Evolutionary conservation across 1,140 invertebrate species (phyloP), one percentile per base, ranked within the genome.

Genomic region (Semibalanus balanoides): DNA sequence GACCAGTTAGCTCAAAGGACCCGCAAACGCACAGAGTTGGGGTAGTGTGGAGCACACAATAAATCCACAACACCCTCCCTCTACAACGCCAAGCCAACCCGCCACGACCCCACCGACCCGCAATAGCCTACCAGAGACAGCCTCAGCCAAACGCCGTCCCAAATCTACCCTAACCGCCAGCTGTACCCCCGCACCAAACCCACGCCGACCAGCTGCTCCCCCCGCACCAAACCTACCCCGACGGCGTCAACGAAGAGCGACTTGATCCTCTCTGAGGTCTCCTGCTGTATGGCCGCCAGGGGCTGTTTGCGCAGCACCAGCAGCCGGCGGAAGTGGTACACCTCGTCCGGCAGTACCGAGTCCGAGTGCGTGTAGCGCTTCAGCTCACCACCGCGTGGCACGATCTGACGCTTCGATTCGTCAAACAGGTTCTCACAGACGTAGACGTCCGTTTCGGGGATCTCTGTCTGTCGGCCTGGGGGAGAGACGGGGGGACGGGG

Each of bases 361-460:
- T 89, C 87, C 64, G 90, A 91, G 80, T 96, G 91, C 31, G 78
- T 88, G 80, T 92, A 94, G 83, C 94, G 95, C 83, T 95, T 89
- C 73, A 94, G 83, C 7, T 90, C 92, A 28, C 90, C 83, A 83
- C 81, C 87, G 0, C 95, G 84, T 82, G 94, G 93, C 69, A 88
- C 87, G 25, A 94, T 88, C 71, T 92, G 86, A 78, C 91, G 89
- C 81, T 93, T 93, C 28, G 90, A 87, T 84, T 98, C 95, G 81
- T 96, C 92, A 82, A 97, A 98, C 75, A 93, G 87, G 0, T 91
- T 94, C 84, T 98, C 95, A 83, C 95, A 98, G 29, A 99, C 90
- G 82, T 89, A 99, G 9, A 98, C 88, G 85, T 99, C 95, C 75
- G 88, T 87, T 84, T 99, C 97, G 0, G 90, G 85, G 79, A 98